Conservation (phyloP, 2,113 vertebrate species). For the Antechinus stuartii region DNA sequence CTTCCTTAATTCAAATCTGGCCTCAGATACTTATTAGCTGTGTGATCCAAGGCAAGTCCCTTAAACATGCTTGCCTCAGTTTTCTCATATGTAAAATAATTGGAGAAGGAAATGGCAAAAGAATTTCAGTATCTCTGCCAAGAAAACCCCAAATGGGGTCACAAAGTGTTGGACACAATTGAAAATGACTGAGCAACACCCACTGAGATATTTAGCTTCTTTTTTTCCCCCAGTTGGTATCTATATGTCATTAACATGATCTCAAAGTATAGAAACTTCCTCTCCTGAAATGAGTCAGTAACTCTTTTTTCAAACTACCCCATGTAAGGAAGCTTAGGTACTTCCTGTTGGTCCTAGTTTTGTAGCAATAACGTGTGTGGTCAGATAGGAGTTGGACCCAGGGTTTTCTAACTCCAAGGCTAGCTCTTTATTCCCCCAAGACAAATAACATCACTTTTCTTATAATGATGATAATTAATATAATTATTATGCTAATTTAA, state of each 20-base stretch:
- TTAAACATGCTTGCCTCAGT: neutral
- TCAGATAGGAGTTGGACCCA: neutral
- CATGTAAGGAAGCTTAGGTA: neutral
- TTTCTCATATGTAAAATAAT: neutral
- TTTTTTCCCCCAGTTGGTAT: neutral
- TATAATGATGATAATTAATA: neutral
- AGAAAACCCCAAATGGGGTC: neutral
- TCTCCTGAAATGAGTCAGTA: neutral
- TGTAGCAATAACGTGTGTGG: neutral
- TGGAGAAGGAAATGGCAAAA: neutral
- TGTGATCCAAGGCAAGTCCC: neutral
- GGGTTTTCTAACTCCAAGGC: neutral
- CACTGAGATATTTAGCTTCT: neutral
- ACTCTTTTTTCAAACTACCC: neutral
- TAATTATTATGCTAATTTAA: neutral
- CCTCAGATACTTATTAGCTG: too few species aligned
- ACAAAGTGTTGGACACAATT: neutral
- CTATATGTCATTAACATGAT: neutral
- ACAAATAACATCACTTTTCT: neutral
- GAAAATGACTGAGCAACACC: neutral
- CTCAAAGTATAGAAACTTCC: neutral
- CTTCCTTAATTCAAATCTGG: too few species aligned
- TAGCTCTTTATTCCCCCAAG: neutral
- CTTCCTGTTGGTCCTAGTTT: neutral
- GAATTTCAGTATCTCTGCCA: too few species aligned